Conservation (phyloP, 2,888 invertebrate species). For the Drosophila seclusa region DNA sequence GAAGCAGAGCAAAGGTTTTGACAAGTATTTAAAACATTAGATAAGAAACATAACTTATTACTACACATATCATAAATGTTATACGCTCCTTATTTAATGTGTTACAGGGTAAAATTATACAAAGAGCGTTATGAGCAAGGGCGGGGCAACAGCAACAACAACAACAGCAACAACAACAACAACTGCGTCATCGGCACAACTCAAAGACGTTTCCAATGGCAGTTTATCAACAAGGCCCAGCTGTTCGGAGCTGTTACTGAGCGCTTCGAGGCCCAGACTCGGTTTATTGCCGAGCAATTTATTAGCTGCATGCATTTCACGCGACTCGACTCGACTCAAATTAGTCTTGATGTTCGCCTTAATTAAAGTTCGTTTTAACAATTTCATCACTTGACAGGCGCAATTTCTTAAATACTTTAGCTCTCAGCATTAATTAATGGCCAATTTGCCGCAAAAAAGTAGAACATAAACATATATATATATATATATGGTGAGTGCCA, state of each 20-base stretch:
- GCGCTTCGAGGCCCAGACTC: constrained; percentile 10
- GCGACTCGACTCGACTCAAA: constrained; percentile 25
- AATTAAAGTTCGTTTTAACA: constrained; percentile 69
- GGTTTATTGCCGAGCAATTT: constrained; percentile 31
- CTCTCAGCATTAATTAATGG: constrained; percentile 59
- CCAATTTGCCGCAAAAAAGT: constrained; percentile 35
- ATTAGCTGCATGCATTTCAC: constrained; percentile 57
- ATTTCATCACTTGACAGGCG: constrained; percentile 56
- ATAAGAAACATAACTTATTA: background rate
- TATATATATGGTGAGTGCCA: constrained; percentile 1
- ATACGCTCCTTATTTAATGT: background rate
- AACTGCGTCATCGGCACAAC: constrained; percentile 62
- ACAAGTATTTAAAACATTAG: background rate
- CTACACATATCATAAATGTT: background rate
- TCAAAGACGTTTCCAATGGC: constrained; percentile 49
- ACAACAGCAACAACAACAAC: constrained; percentile 1
- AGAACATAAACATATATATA: background rate
- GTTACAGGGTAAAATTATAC: constrained; percentile 39
- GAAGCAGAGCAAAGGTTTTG: background rate
- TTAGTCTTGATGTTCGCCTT: constrained; percentile 46
- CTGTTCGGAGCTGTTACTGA: constrained; percentile 47
- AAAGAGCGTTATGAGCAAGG: constrained; percentile 34
- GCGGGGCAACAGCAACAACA: background rate
- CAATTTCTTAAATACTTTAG: constrained; percentile 27
- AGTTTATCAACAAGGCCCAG: constrained; percentile 71